These are phyloP conservation scores for Xerus inauris DNA, from an alignment of 2,113 vertebrate genomes.

Conservation along the genomic window DNA sequence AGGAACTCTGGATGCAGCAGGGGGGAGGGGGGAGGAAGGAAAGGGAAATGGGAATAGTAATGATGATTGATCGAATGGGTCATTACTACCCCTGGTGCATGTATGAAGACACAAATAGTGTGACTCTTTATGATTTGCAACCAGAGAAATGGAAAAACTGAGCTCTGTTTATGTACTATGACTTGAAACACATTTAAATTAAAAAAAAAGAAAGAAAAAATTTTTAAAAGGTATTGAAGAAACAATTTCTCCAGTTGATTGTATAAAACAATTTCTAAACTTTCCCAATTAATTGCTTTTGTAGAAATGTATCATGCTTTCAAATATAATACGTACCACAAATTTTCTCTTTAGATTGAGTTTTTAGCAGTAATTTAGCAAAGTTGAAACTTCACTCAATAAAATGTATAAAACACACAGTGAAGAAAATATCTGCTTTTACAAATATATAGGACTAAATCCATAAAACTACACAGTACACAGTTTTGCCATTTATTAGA, in stretches of 20 bases:
- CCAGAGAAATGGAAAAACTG: no score
- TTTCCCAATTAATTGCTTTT: background rate
- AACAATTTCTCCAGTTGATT: background rate
- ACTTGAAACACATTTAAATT: no score
- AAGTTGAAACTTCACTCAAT: background rate
- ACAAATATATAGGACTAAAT: constrained; percentile 4
- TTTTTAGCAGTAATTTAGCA: constrained; percentile 16
- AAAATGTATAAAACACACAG: background rate
- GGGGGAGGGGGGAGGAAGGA: no score
- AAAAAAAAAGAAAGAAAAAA: no score
- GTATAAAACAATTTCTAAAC: background rate
- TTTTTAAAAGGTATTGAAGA: background rate
- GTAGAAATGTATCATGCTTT: background rate
- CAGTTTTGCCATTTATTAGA: constrained; percentile 2
- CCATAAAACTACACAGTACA: background rate
- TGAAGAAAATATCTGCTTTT: constrained; percentile 10
- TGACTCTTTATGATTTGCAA: no score
- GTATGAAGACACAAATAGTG: no score
- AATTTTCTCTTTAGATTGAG: background rate
- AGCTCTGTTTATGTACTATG: no score
- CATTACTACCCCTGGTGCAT: no score
- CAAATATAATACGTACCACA: background rate
- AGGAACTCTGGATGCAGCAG: no score
- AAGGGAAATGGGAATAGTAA: no score
- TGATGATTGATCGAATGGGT: no score